Evolutionary conservation across 2,888 invertebrate genomes (phyloP).

Genomic region (Drosophila antonietae): DNA sequence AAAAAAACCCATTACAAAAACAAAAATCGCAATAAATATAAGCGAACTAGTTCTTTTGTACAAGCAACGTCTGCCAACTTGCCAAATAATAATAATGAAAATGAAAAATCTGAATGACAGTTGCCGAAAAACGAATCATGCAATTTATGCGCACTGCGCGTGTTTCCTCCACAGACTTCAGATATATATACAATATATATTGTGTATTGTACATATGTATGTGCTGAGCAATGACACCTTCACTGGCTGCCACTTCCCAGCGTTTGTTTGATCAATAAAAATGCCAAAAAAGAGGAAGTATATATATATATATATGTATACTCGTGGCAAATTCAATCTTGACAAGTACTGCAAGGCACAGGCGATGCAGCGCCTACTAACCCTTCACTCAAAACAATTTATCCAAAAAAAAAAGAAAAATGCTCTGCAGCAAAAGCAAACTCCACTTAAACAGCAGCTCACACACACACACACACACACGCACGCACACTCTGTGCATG

Average conservation of each 20-base stretch:
- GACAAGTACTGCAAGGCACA: constrained; percentile 79
- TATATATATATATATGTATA: constrained; percentile 12
- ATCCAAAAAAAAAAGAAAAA: constrained; percentile 33
- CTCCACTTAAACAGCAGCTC: constrained; percentile 71
- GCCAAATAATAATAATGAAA: constrained; percentile 61
- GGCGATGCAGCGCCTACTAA: constrained; percentile 32
- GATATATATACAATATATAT: background rate
- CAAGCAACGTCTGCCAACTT: constrained; percentile 45
- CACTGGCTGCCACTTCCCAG: constrained; percentile 75
- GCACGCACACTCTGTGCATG: constrained; percentile 41
- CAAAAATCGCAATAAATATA: background rate
- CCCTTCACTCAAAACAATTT: constrained; percentile 49
- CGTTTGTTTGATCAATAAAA: constrained; percentile 83
- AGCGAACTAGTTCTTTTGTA: constrained; percentile 20
- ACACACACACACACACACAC: constrained; percentile 55
- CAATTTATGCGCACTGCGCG: constrained; percentile 77
- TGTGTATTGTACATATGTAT: constrained; percentile 12
- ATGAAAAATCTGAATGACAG: constrained; percentile 70
- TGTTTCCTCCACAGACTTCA: constrained; percentile 28
- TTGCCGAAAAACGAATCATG: constrained; percentile 75
- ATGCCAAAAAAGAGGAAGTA: constrained; percentile 61
- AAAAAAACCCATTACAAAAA: no score
- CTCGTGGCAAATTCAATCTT: constrained; percentile 78
- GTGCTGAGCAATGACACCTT: constrained; percentile 73
- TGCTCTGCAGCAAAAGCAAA: constrained; percentile 56